Percentiles rank a stretch among this genome's conserved stretches.
phyloP scores from a whole-genome alignment of 2,797 vertebrate genomes.

The Jordanella pulchra region DNA sequence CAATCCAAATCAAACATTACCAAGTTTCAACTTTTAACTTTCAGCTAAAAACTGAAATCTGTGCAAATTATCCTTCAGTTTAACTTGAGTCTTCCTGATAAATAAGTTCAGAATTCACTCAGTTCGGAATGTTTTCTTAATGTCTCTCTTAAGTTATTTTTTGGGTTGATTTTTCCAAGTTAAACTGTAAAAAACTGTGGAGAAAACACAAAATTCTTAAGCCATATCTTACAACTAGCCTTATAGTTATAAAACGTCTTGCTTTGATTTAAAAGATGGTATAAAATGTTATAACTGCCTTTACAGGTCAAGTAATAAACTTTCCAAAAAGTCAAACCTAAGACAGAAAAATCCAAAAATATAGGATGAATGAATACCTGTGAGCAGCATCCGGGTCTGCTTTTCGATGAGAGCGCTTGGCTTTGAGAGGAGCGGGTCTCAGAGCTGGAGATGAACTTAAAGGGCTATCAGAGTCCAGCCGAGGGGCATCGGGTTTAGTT shows the following conservation, averaged over 20 bases:
- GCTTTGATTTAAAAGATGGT: too few relatives aligned
- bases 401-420: conserved; percentile 94
- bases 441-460: conserved; percentile 79
- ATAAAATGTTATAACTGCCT: too few relatives aligned
- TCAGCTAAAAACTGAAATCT: not conserved
- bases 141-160: too few relatives aligned
- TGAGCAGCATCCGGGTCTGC: conserved; percentile 95
- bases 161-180: too few relatives aligned
- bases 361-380: conserved; percentile 78
- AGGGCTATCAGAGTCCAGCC: conserved; percentile 86
- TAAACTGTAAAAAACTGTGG: too few relatives aligned
- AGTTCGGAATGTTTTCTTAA: too few relatives aligned
- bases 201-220: too few relatives aligned
- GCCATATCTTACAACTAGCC: too few relatives aligned
- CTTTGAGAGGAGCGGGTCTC: conserved; percentile 87
- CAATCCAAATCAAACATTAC: not conserved
- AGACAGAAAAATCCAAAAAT: too few relatives aligned
- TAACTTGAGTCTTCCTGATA: not conserved
- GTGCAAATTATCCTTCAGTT: not conserved
- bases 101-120: too few relatives aligned
- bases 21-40: not conserved
- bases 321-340: not conserved
- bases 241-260: too few relatives aligned
- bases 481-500: conserved; percentile 94
- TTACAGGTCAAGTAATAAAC: too few relatives aligned